Evolutionary conservation across 2,888 invertebrate genomes (phyloP), one percentile per base, ranked within the genome.

Genomic region (Caenorhabditis sulstoni): DNA sequence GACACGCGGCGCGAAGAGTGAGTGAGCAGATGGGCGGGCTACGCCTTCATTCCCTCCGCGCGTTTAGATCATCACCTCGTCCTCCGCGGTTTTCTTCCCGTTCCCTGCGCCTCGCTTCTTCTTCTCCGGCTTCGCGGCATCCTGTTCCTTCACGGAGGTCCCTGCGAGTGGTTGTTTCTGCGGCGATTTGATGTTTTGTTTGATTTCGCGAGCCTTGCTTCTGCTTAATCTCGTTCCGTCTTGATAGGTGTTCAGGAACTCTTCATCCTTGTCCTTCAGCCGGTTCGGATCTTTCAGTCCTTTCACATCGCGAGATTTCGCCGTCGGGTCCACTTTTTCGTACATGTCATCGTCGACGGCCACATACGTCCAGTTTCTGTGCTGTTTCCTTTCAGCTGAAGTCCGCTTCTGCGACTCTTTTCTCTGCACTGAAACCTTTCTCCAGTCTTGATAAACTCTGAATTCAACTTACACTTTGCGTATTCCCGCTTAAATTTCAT

Each of bases 211-310:
- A 29, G 29, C 29, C 29, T 29, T 29, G 29, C 29, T 29, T 29
- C 29, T 29, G 29, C 29, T 29, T 29, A 29, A 7, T 29, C 29
- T 29, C 3, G 4, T 29, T 5, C 29, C 29, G 29, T 29, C 29
- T 29, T 29, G 29, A 29, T 29, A 29, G 29, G 29, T 29, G 29
- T 29, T 5, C 29, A 29, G 7, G 29, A 29, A 29, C 52, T 37
- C 57, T 12, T 73, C 73, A 5, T 49, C 18, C 0, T 49, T 16
- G 23, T 73, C 73, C 22, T 57, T 41, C 16, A 73, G 20, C 2
- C 73, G 49, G 20, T 73, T 73, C 44, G 64, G 73, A 64, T 73
- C 73, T 4, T 49, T 23, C 37, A 73, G 41, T 0, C 22, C 11
- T 22, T 58, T 50, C 1, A 64, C 50, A 35, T 73, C 73, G 35